Evolutionary conservation across 2,888 invertebrate genomes (phyloP).

Genomic region (Spisula subtruncata): DNA sequence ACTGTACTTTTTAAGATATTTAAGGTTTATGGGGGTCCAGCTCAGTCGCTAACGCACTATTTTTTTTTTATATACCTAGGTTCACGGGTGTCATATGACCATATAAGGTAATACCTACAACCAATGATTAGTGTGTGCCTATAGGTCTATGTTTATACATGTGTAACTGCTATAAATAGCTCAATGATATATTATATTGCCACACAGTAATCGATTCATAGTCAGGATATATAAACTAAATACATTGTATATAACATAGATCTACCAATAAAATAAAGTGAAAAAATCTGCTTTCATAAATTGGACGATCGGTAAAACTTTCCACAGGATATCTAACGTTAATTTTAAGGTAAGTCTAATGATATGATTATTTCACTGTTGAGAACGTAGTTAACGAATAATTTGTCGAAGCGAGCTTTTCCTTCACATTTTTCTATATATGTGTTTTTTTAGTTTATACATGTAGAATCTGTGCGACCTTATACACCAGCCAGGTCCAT

Average conservation of each 20-base stretch:
- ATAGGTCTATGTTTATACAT: background rate
- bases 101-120: background rate
- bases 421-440: too few species aligned
- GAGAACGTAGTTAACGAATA: background rate
- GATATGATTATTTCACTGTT: slow-evolving; percentile 1
- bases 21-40: too few species aligned
- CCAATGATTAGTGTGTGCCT: slow-evolving; percentile 9
- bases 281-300: too few species aligned
- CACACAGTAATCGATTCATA: background rate
- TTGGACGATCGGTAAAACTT: background rate
- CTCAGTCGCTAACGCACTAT: too few species aligned
- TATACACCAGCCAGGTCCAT: too few species aligned
- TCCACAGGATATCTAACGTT: background rate
- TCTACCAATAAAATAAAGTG: background rate
- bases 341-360: background rate
- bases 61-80: too few species aligned
- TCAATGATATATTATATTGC: background rate
- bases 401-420: background rate
- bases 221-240: background rate
- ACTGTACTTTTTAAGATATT: too few species aligned
- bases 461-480: too few species aligned
- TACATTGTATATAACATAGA: too few species aligned
- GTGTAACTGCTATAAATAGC: slow-evolving; percentile 28
- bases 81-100: background rate
- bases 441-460: too few species aligned